phyloP scores from a whole-genome alignment of 2,888 invertebrate species.

The Drosophila melanocephala region DNA sequence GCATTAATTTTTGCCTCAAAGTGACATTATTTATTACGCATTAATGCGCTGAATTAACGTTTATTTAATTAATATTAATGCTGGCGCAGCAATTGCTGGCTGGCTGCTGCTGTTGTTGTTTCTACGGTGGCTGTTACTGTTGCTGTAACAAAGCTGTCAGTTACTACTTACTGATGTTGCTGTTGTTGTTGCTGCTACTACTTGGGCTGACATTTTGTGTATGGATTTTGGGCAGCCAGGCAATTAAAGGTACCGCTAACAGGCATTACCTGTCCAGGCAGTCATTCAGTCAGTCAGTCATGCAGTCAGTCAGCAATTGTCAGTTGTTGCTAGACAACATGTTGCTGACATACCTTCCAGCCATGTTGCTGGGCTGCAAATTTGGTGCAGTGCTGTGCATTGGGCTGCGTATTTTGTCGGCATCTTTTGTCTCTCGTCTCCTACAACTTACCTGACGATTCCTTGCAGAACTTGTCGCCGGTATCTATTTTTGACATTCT shows the following conservation, averaged over 20 bases:
- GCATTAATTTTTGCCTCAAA: slow-evolving; percentile 77
- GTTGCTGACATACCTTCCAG: slow-evolving; percentile 59
- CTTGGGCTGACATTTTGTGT: slow-evolving; percentile 58
- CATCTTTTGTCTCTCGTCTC: slow-evolving; percentile 59
- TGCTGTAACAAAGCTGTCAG: slow-evolving; percentile 44
- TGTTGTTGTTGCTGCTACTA: slow-evolving; percentile 27
- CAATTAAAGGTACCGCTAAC: slow-evolving; percentile 70
- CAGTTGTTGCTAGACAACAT: slow-evolving; percentile 62
- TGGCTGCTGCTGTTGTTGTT: slow-evolving; percentile 12
- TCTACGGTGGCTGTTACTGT: slow-evolving; percentile 19
- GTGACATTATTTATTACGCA: slow-evolving; percentile 80
- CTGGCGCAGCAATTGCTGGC: slow-evolving; percentile 46
- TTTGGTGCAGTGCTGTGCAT: slow-evolving; percentile 53
- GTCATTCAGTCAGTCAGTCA: slow-evolving; percentile 54
- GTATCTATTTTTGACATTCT: slow-evolving; percentile 51
- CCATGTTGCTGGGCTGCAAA: slow-evolving; percentile 56
- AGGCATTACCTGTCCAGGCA: slow-evolving; percentile 56
- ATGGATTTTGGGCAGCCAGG: slow-evolving; percentile 62
- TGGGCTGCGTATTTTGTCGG: slow-evolving; percentile 46
- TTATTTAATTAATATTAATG: slow-evolving; percentile 81
- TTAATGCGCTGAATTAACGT: slow-evolving; percentile 82
- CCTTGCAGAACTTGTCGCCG: slow-evolving; percentile 21
- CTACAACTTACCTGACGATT: slow-evolving; percentile 49
- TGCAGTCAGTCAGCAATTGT: slow-evolving; percentile 53
- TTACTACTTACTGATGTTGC: slow-evolving; percentile 11